Percentiles rank a stretch among this genome's conserved stretches.
These are phyloP conservation scores for Drosophila flavopinicola DNA, from an alignment of 2,888 invertebrate genomes.

Conservation along the genomic window DNA sequence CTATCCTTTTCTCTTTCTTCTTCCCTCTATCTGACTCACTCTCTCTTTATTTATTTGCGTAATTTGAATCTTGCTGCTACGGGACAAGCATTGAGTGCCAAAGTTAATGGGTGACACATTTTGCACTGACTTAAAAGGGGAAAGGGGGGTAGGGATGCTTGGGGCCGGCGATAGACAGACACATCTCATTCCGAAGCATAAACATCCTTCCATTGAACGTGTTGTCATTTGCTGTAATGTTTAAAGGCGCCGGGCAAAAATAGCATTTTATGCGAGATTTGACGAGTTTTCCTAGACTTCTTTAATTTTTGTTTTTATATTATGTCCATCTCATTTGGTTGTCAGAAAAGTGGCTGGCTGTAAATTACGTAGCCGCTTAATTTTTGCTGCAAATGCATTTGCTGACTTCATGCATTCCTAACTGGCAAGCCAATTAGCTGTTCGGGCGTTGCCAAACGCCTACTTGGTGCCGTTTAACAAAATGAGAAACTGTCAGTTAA, in stretches of 20 bases:
- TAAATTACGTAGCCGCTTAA: slow-evolving; percentile 25
- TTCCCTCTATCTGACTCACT: too few relatives aligned
- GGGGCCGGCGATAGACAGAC: slow-evolving; percentile 8
- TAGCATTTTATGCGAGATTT: slow-evolving; percentile 53
- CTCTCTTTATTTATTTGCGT: slow-evolving; percentile 9
- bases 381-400: slow-evolving; percentile 52
- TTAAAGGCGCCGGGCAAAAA: slow-evolving; percentile 33
- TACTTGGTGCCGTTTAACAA: slow-evolving; percentile 33
- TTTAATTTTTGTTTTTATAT: background rate
- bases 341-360: slow-evolving; percentile 16
- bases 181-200: slow-evolving; percentile 39
- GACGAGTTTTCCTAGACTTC: slow-evolving; percentile 53
- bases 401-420: slow-evolving; percentile 34
- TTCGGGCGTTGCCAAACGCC: slow-evolving; percentile 38
- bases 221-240: slow-evolving; percentile 72
- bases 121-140: slow-evolving; percentile 45
- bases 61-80: slow-evolving; percentile 33
- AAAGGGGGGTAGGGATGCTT: background rate
- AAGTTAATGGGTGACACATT: slow-evolving; percentile 60
- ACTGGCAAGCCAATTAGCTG: slow-evolving; percentile 58
- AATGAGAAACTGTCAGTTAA: slow-evolving; percentile 64
- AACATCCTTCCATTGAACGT: slow-evolving; percentile 66
- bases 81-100: slow-evolving; percentile 53
- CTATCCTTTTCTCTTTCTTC: too few relatives aligned
- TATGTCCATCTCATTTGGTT: slow-evolving; percentile 4